A percentile compares a stretch with the other conserved stretches of the same genome.
Conservation (phyloP, 2,113 vertebrate genomes). For the Halcyon senegalensis region DNA sequence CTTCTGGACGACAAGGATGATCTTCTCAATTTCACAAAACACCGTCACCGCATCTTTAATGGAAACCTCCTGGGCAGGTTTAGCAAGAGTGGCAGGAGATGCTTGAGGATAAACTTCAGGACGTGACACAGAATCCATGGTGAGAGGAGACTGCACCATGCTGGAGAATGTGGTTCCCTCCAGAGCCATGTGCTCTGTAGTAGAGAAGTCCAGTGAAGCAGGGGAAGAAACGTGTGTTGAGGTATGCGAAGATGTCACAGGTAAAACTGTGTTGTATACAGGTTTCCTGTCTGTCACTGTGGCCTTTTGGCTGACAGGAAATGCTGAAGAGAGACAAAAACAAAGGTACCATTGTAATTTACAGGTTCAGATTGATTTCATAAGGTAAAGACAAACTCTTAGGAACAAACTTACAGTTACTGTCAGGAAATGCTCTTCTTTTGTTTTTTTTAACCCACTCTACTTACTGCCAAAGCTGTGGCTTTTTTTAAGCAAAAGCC, state of each 20-base stretch:
- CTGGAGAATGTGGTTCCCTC: background rate
- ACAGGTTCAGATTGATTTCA: background rate
- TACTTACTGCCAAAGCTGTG: background rate
- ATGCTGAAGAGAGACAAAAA: conserved; percentile 4
- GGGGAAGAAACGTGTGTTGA: background rate
- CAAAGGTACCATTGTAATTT: background rate
- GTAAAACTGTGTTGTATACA: background rate
- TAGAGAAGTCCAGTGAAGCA: background rate
- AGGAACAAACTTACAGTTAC: background rate
- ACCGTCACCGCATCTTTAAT: conserved; percentile 62
- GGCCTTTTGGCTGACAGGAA: background rate
- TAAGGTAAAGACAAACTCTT: background rate
- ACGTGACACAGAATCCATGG: background rate
- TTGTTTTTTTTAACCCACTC: background rate
- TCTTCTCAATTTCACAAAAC: conserved; percentile 75
- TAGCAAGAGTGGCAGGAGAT: background rate
- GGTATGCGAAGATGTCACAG: background rate
- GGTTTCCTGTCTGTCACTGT: background rate
- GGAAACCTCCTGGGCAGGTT: background rate
- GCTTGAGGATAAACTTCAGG: background rate
- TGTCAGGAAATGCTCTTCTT: background rate
- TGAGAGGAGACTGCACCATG: background rate
- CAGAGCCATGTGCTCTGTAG: background rate
- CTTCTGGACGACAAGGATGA: conserved; percentile 75
- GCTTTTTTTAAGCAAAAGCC: background rate